Base-by-base conservation (phyloP, 64 coral and sea anemone genomes). In the Acropora tenuis region DNA sequence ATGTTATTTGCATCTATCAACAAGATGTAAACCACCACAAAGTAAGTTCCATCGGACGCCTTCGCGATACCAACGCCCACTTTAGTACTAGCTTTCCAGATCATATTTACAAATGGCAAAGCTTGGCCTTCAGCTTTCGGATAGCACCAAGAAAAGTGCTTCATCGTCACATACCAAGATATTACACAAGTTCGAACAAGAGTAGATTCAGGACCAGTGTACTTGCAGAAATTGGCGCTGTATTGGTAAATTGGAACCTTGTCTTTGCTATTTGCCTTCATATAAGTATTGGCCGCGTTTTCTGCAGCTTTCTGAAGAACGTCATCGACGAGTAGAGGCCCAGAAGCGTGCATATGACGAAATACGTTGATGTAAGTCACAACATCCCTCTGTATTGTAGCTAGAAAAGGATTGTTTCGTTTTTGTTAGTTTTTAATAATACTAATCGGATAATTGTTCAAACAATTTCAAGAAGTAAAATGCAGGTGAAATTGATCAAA, bases 61-160 rank as follows among this genome's bases (percentile, higher is more conserved):
- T 97, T 94, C 1, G 88, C 80, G 6, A 90, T 67, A 17, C 95
- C 95, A 11, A 94, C 89, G 7, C 95, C 95, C 12, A 87, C 92
- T 57, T 89, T 82, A 8, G 79, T 63, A 41, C 90, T 97, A 9
- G 82, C 66, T 47, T 91, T 89, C 92, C 95, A 97, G 8, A 97
- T 65, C 95, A 97, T 97, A 75, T 97, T 97, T 11, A 97, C 88
- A 53, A 97, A 97, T 9, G 95, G 88, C n/a, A 89, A 50, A 46
- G 92, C 88, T 46, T 88, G 86, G 0, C 95, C 95, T 5, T 89
- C 63, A 12, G 92, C 78, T 67, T 82, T 61, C 0, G 95, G 95
- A 8, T 88, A 47, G 9, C 92, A 97, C 95, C 95, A 97, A 6
- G 73, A 76, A 48, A 88, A 89, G 48, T 97, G 77, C 67, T 89